A percentile compares a stretch with the other conserved stretches of the same genome.
phyloP scores from a whole-genome alignment of 2,113 vertebrate species.

The Ondatra zibethicus region DNA sequence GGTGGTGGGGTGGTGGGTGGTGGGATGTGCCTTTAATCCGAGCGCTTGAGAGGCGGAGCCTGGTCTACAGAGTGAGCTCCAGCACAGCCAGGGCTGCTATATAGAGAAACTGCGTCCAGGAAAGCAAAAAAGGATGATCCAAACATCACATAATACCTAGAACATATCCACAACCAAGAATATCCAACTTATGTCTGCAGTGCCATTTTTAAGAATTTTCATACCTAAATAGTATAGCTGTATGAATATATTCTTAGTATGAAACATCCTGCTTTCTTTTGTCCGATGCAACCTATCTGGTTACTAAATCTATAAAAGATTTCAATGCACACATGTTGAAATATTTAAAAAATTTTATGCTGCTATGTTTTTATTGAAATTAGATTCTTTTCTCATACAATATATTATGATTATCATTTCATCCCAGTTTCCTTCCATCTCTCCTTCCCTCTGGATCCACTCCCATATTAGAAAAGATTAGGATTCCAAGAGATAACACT shows the following conservation, averaged over 20 bases:
- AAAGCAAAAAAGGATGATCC: too few relatives aligned
- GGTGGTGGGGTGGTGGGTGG: too few relatives aligned
- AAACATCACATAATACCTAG: not conserved
- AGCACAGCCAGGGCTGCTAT: too few relatives aligned
- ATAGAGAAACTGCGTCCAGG: too few relatives aligned
- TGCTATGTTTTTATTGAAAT: not conserved
- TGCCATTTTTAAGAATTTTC: not conserved
- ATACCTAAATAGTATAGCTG: not conserved
- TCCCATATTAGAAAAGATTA: not conserved
- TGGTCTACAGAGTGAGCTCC: too few relatives aligned
- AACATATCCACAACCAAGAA: not conserved
- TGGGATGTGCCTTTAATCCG: too few relatives aligned
- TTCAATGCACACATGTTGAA: not conserved
- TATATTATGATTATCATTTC: not conserved
- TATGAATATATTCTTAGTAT: not conserved
- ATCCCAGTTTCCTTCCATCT: not conserved
- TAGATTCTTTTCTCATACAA: not conserved
- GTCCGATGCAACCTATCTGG: not conserved
- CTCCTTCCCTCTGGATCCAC: not conserved
- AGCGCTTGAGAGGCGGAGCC: too few relatives aligned
- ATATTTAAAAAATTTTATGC: not conserved
- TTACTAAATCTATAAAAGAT: not conserved
- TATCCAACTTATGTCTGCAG: not conserved
- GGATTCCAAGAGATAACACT: not conserved
- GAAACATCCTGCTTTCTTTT: not conserved